These are phyloP conservation scores for Drosophila nigritarsus DNA, from an alignment of 2,888 invertebrate species.

Conservation along the genomic window DNA sequence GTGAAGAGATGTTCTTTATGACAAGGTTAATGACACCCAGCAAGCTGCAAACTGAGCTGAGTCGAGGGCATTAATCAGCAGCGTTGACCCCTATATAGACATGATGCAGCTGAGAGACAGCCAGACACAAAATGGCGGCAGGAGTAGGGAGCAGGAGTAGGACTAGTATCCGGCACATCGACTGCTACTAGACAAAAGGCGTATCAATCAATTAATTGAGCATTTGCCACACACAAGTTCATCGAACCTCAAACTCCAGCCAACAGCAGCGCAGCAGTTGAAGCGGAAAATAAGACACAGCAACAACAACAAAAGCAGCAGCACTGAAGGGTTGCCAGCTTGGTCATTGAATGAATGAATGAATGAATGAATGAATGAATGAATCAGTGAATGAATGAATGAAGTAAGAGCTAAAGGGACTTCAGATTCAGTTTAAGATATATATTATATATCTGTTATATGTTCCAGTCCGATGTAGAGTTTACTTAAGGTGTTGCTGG, in stretches of 20 bases:
- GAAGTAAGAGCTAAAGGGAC: not conserved
- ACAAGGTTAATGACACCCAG: constrained; percentile 76
- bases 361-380: not conserved
- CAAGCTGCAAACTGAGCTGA: constrained; percentile 1
- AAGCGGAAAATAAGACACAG: constrained; percentile 41
- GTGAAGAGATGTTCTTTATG: constrained; percentile 60
- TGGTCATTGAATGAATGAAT: constrained; percentile 46
- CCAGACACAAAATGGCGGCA: constrained; percentile 33
- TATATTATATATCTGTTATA: not conserved
- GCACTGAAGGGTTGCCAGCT: constrained; percentile 43
- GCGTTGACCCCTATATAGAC: constrained; percentile 58
- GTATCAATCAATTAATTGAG: constrained; percentile 79
- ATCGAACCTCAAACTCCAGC: constrained; percentile 69
- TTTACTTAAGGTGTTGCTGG: too few relatives aligned
- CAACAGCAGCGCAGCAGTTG: constrained; percentile 33
- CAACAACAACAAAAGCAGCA: constrained; percentile 25
- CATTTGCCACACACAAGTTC: constrained; percentile 70
- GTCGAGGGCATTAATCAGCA: constrained; percentile 49
- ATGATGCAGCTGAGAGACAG: constrained; percentile 15
- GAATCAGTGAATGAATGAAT: not conserved
- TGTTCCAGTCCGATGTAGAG: not conserved
- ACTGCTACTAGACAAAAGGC: constrained; percentile 37
- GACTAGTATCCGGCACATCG: constrained; percentile 24
- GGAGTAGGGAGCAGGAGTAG: constrained; percentile 17
- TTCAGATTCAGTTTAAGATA: not conserved